These are phyloP conservation scores for Chionomys nivalis DNA, from an alignment of 2,113 vertebrate genomes.

Conservation along the genomic window DNA sequence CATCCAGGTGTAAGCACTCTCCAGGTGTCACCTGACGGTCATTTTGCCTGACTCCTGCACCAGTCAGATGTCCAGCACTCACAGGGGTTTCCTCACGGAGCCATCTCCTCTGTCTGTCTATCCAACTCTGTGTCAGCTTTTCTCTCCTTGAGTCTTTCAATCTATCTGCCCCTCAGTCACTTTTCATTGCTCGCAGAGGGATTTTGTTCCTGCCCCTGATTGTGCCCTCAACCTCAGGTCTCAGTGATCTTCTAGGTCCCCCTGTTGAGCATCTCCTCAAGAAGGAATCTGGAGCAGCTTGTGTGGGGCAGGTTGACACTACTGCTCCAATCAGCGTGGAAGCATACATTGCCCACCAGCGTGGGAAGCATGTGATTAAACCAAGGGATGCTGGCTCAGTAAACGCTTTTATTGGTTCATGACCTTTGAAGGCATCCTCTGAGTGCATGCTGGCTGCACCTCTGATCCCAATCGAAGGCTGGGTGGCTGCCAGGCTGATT, in stretches of 20 bases:
- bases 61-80: neutral
- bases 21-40: too few relatives aligned
- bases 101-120: neutral
- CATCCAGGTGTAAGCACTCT: neutral
- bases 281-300: neutral
- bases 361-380: neutral
- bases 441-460: neutral
- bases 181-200: neutral
- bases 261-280: neutral
- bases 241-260: neutral
- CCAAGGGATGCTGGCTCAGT: neutral
- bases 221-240: neutral
- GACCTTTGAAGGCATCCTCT: neutral
- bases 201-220: neutral
- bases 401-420: neutral
- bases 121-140: neutral
- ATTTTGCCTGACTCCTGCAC: neutral
- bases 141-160: neutral
- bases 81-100: neutral
- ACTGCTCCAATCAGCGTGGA: neutral
- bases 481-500: constrained; percentile 21
- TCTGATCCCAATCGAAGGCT: neutral
- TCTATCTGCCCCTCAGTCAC: neutral
- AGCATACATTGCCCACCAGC: rapidly evolving
- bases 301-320: neutral